phyloP scores from a whole-genome alignment of 2,113 vertebrate genomes.

The zebrafish (Danio rerio) region DNA sequence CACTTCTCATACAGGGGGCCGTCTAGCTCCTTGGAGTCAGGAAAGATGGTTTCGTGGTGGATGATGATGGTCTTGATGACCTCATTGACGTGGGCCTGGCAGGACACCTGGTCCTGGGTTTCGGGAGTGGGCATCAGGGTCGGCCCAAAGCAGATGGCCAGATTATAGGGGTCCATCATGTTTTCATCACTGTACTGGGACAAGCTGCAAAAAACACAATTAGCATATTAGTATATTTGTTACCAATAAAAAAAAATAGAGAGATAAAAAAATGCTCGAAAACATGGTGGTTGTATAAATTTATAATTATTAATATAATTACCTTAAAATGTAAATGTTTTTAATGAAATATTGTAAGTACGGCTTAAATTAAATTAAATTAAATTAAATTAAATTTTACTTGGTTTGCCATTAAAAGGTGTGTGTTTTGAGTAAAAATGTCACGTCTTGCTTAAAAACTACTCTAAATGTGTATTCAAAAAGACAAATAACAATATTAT shows the following conservation, averaged over 20 bases:
- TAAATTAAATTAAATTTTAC: too few species aligned
- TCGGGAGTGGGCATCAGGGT: slow-evolving; percentile 98
- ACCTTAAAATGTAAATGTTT: too few species aligned
- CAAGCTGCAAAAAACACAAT: slow-evolving; percentile 75
- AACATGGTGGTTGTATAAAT: too few species aligned
- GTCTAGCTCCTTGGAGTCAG: slow-evolving; percentile 93
- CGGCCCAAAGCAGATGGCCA: slow-evolving; percentile 98
- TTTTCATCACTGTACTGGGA: slow-evolving; percentile 99
- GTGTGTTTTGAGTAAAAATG: too few species aligned
- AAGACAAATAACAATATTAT: too few species aligned
- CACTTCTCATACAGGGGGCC: slow-evolving; percentile 98
- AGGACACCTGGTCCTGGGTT: slow-evolving; percentile 95
- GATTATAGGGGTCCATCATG: slow-evolving; percentile 98
- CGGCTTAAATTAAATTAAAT: too few species aligned
- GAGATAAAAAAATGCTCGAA: background rate
- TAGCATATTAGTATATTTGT: background rate
- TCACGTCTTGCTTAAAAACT: too few species aligned
- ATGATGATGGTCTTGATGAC: slow-evolving; percentile 98
- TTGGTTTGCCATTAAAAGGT: too few species aligned
- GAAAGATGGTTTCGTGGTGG: slow-evolving; percentile 96
- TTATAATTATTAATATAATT: too few species aligned
- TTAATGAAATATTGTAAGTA: too few species aligned
- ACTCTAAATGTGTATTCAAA: too few species aligned
- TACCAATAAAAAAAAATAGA: too few species aligned
- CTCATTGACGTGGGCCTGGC: slow-evolving; percentile 98